phyloP scores from a whole-genome alignment of 2,113 vertebrate species.

The Seriola rivoliana region DNA sequence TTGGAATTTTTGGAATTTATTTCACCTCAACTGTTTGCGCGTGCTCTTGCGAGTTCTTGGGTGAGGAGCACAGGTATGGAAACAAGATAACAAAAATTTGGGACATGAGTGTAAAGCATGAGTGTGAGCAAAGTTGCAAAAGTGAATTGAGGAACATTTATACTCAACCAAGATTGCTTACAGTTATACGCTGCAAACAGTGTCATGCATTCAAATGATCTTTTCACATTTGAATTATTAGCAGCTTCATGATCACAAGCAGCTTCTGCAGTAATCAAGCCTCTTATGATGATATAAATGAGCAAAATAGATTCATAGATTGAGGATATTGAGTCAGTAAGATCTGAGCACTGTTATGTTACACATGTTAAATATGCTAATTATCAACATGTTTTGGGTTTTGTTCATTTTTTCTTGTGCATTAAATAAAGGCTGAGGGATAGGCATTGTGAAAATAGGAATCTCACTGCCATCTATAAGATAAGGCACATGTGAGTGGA shows the following conservation, averaged over 20 bases:
- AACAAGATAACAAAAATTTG: not conserved
- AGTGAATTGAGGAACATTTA: not conserved
- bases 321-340: too few species aligned
- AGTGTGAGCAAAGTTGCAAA: not conserved
- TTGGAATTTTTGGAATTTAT: conserved; percentile 15
- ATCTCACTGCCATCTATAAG: too few species aligned
- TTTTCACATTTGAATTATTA: not conserved
- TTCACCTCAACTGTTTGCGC: conserved; percentile 1
- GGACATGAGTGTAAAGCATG: not conserved
- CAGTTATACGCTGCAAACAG: not conserved
- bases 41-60: not conserved
- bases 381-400: not conserved
- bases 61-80: not conserved
- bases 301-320: too few species aligned
- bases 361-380: not conserved
- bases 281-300: too few species aligned
- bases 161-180: not conserved
- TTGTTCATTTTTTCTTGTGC: not conserved
- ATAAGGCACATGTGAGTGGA: not conserved
- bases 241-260: not conserved
- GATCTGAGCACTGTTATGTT: not conserved
- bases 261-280: too few species aligned
- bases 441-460: not conserved
- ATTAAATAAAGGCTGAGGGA: not conserved
- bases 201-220: not conserved